Percentiles rank a stretch among this genome's conserved stretches.
phyloP scores from a whole-genome alignment of 2,797 vertebrate genomes.

The Orientallactaga sibirica region DNA sequence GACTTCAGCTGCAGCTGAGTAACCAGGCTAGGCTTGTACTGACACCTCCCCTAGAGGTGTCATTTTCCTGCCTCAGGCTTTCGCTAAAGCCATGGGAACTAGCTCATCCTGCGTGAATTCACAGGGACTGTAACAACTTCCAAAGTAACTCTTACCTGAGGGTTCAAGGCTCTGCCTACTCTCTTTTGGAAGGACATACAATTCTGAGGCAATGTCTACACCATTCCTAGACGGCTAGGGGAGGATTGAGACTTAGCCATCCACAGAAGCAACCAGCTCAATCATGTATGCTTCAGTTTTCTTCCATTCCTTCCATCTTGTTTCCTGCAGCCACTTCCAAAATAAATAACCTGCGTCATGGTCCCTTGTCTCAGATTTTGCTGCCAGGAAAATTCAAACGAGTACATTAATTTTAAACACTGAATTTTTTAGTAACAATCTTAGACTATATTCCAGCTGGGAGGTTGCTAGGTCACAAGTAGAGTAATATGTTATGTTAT shows the following conservation, averaged over 20 bases:
- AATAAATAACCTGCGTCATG: not conserved
- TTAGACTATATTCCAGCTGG: conserved; percentile 21
- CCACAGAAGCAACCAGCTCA: not conserved
- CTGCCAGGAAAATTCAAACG: conserved; percentile 41
- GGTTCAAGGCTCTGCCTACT: not conserved
- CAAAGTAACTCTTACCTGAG: not conserved
- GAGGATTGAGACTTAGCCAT: not conserved
- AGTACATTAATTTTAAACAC: conserved; percentile 4
- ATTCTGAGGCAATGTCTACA: not conserved
- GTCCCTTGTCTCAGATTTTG: conserved; percentile 13
- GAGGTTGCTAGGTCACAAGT: conserved; percentile 31
- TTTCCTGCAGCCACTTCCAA: conserved; percentile 20
- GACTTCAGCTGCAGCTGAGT: not conserved
- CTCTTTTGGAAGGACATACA: not conserved
- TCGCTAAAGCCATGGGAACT: not conserved
- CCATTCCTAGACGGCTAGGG: not conserved
- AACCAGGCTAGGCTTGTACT: not conserved
- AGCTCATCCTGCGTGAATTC: not conserved
- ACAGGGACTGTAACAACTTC: not conserved
- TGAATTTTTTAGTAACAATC: conserved; percentile 49
- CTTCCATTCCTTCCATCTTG: not conserved
- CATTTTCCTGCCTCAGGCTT: not conserved
- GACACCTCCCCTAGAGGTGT: not conserved
- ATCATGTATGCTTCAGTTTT: not conserved
- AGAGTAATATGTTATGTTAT: not conserved